phyloP scores from a whole-genome alignment of 2,888 invertebrate genomes.

The Polydrusus cervinus region DNA sequence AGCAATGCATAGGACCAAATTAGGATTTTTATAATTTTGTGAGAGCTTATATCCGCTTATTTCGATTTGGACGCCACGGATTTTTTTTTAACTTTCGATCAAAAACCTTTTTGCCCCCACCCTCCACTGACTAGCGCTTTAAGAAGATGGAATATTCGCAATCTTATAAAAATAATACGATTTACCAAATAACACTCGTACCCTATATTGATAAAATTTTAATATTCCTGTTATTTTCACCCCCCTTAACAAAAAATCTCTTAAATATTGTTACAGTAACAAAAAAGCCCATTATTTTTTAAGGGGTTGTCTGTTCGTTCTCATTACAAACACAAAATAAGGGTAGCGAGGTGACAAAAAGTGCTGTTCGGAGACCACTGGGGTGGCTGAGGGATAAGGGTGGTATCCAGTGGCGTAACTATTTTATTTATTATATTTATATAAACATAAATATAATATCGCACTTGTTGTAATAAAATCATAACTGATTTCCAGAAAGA shows the following conservation, averaged over 20 bases:
- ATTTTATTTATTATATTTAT: too few species aligned
- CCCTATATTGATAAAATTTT: not conserved
- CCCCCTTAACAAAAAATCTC: conserved; percentile 22
- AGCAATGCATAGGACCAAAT: too few species aligned
- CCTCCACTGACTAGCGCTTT: too few species aligned
- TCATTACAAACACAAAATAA: conserved; percentile 36
- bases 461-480: too few species aligned
- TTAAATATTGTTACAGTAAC: conserved; percentile 23
- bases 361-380: conserved; percentile 27
- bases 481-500: too few species aligned
- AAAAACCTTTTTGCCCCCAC: too few species aligned
- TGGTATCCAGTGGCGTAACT: conserved; percentile 17
- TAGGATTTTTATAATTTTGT: too few species aligned
- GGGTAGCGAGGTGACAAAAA: conserved; percentile 42
- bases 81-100: too few species aligned
- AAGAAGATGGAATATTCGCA: too few species aligned
- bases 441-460: too few species aligned
- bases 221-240: conserved; percentile 5
- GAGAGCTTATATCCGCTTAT: too few species aligned
- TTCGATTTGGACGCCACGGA: too few species aligned
- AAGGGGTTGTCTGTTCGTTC: conserved; percentile 33
- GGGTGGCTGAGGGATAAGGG: conserved; percentile 19
- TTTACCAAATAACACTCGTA: not conserved
- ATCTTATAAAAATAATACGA: not conserved
- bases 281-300: conserved; percentile 32